phyloP scores from a whole-genome alignment of 2,888 invertebrate genomes.

The Hedychridium roseum region DNA sequence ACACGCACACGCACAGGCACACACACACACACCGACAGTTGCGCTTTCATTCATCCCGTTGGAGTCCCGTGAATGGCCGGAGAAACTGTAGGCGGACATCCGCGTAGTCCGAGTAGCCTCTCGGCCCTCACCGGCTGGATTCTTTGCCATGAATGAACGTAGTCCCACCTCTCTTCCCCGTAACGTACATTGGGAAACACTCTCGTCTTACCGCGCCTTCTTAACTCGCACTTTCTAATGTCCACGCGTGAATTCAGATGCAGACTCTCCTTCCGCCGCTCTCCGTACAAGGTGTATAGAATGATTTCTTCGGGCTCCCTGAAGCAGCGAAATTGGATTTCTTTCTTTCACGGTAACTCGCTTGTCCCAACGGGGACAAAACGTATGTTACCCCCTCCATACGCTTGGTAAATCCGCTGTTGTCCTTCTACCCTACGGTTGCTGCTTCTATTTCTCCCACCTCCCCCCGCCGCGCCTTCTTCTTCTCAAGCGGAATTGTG shows the following conservation, averaged over 20 bases:
- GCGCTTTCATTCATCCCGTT: slow-evolving; percentile 39
- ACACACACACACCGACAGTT: too few species aligned
- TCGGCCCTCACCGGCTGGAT: slow-evolving; percentile 19
- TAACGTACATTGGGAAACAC: too few species aligned
- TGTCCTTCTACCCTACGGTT: neutral
- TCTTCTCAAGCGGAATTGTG: slow-evolving; percentile 22
- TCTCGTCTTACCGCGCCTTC: slow-evolving; percentile 18
- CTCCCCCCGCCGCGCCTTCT: neutral
- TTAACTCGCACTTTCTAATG: slow-evolving; percentile 8
- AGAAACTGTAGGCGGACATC: slow-evolving; percentile 52
- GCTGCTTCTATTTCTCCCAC: neutral
- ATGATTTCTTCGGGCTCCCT: slow-evolving; percentile 18
- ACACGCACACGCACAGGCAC: too few species aligned
- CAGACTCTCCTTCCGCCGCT: too few species aligned
- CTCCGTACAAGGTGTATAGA: too few species aligned
- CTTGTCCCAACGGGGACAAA: too few species aligned
- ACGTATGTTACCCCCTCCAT: too few species aligned
- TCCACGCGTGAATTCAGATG: too few species aligned
- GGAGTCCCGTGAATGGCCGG: slow-evolving; percentile 45
- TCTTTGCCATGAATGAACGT: slow-evolving; percentile 53
- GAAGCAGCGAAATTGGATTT: slow-evolving; percentile 11
- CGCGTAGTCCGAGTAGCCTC: slow-evolving; percentile 19
- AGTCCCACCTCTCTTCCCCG: slow-evolving; percentile 22
- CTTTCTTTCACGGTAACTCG: slow-evolving; percentile 9
- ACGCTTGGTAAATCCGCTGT: too few species aligned